Evolutionary conservation across 2,888 invertebrate species (phyloP), one percentile per base, ranked within the genome.

Genomic region (Tetropium fuscum): DNA sequence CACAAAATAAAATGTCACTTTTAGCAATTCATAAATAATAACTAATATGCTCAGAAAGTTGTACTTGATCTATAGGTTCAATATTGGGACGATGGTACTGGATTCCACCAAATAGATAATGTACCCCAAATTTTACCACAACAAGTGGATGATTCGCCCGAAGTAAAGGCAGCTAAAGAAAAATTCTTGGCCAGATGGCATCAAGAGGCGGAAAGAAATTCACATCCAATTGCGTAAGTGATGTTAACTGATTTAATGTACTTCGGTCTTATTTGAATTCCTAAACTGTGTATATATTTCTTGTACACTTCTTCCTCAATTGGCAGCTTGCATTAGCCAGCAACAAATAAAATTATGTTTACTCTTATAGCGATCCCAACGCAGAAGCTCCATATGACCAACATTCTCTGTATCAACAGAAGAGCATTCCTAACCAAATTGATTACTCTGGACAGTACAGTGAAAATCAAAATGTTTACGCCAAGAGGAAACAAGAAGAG

Each of bases 101-200:
- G 92, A n/a, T 92, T 92, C 84, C 91, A 92, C 81, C 91, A 91
- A 64, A 87, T 89, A 58, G 91, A 91, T 74, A 91, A 92, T 76
- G 81, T 89, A 1, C 89, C 90, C 8, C 87, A 87, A 70, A 84
- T 87, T 45, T 83, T 84, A 45, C 86, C 88, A 49, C 81, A 85
- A 74, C 89, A 87, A 0, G 86, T 86, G 7, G 86, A 88, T 64
- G 91, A 91, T 75, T 87, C 88, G 0, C 88, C 89, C 0, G 91
- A 87, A 61, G 91, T 92, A 2, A 84, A 85, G 58, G 87, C 86
- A 10, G 92, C 91, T 22, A 87, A 90, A 63, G 85, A 88, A 45
- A 89, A 88, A 51, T 89, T 89, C 77, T 87, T 88, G 74, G 84
- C 85, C 71, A 85, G 88, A 16, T 90, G 90, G 90, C 83, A 87